Base-by-base conservation (phyloP, 2,797 vertebrate species). In the Buphagus erythrorhynchus region DNA sequence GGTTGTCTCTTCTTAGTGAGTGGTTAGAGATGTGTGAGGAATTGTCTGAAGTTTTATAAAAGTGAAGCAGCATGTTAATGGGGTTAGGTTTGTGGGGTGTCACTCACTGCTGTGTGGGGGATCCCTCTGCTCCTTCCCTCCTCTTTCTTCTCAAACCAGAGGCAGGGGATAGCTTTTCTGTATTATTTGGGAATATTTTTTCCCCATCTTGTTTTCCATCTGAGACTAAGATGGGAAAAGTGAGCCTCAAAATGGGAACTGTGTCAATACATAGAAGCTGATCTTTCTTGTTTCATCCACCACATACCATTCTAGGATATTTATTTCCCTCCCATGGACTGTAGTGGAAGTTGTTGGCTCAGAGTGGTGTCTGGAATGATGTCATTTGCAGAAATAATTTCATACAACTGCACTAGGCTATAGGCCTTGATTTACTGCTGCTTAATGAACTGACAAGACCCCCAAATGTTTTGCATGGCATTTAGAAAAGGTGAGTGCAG, bases 91-190 rank as follows among this genome's bases (percentile, higher is more conserved):
- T 89, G 29, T 31, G 76, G 49, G 12, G 26, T 57, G 20, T n/a
- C 4, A 2, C 20, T 62, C 25, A 8, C 14, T 55, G 21, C 22
- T 5, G 0, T 17, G 26, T 61, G 55, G 13, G 13, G 1, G 2
- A 59, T 55, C 21, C 43, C 46, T 78, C 55, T 66, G n/a, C 38
- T 38, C n/a, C 51, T 67, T 85, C 31, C 18, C 29, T 88, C 3
- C 21, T 72, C 25, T 29, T 72, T 35, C 18, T 7, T 9, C 49
- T 89, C 4, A 10, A 48, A 66, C 22, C 26, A 67, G 68, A 38
- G 52, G 28, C 31, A 67, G 20, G 5, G 26, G 36, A 85, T 57
- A 52, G 16, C 7, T 73, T 82, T 76, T 28, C 46, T 73, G 19
- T 54, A n/a, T 35, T 72, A n/a, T 43, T 42, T 73, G 58, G 52